These are phyloP conservation scores for Cladorhizidae sp. DNA, from an alignment of 37 sponge, comb jelly and placozoan genomes.

Conservation along the genomic window DNA sequence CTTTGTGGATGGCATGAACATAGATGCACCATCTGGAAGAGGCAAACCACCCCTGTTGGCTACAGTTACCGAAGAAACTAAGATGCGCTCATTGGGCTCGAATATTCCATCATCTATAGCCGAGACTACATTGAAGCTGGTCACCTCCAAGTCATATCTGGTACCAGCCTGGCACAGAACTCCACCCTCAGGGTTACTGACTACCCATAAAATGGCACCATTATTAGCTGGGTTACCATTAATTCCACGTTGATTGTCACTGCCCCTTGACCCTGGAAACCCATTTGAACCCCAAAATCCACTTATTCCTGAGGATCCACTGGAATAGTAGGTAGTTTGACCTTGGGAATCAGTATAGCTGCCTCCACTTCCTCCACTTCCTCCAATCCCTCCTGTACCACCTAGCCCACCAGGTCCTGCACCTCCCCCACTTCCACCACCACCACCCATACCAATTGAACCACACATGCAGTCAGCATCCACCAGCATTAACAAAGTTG, in stretches of 20 bases:
- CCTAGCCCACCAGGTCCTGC: constrained; percentile 65
- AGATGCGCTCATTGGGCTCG: constrained; percentile 81
- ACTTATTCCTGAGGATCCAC: constrained; percentile 19
- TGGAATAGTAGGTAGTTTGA: constrained; percentile 10
- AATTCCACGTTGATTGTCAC: constrained; percentile 30
- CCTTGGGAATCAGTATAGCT: constrained; percentile 46
- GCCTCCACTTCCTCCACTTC: constrained; percentile 39
- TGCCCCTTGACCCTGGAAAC: constrained; percentile 27
- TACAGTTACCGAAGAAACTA: constrained; percentile 41
- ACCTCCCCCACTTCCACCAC: constrained; percentile 55
- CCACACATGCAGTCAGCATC: constrained; percentile 71
- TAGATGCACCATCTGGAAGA: constrained; percentile 57
- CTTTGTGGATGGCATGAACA: constrained; percentile 55
- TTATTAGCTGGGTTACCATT: constrained; percentile 44
- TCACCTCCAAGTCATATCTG: constrained; percentile 67
- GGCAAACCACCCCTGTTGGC: constrained; percentile 69
- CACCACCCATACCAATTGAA: constrained; percentile 34
- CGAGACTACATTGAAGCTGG: constrained; percentile 33
- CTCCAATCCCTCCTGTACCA: constrained; percentile 62
- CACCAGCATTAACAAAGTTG: constrained; percentile 56
- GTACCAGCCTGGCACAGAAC: constrained; percentile 57
- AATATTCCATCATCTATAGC: constrained; percentile 86
- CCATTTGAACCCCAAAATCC: constrained; percentile 49
- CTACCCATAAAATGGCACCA: constrained; percentile 70
- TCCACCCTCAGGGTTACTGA: constrained; percentile 39